Evolutionary conservation across 2,888 invertebrate genomes (phyloP), one percentile per base, ranked within the genome.

Genomic region (Pollenia angustigena): DNA sequence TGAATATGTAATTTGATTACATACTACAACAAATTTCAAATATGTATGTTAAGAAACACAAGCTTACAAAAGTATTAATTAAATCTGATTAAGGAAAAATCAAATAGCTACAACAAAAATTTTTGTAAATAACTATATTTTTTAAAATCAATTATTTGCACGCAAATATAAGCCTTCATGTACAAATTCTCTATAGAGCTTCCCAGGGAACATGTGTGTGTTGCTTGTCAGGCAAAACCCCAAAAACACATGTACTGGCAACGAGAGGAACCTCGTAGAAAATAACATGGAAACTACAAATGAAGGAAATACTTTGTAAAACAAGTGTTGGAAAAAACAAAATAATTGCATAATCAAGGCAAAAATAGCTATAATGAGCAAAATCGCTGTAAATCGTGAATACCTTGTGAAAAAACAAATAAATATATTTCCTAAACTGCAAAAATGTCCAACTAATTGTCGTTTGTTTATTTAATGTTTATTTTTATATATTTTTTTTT

Each of bases 131-230:
- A 54, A n/a, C 32, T 48, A 81, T 50, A 42, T 48, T 40, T 50
- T 44, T 60, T 50, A n/a, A 66, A 64, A 74, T 60, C 78, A 78
- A 84, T 84, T 84, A 79, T 72, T 62, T 72, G 62, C 78, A 84
- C 78, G 78, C 56, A 54, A 71, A 56, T 48, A 9, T 46, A 82
- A 75, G 42, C 68, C 56, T 56, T 40, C 40, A 46, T 18, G 48
- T 10, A 56, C 3, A n/a, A 18, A 23, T 68, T 32, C 23, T 23
- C 1, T 71, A 46, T 18, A 14, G 40, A 76, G 69, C 52, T 71
- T 44, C 11, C 44, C 46, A 62, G 23, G 16, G 44, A 68, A 52
- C 68, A 76, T 60, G 74, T 71, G 50, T 60, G 42, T 50, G 40
- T 18, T 50, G 18, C 16, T 46, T n/a, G n/a, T 58, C 12, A 40